A percentile compares a stretch with the other conserved stretches of the same genome.
These are phyloP conservation scores for Trissolcus brochymenae DNA, from an alignment of 2,888 invertebrate species.

Conservation along the genomic window DNA sequence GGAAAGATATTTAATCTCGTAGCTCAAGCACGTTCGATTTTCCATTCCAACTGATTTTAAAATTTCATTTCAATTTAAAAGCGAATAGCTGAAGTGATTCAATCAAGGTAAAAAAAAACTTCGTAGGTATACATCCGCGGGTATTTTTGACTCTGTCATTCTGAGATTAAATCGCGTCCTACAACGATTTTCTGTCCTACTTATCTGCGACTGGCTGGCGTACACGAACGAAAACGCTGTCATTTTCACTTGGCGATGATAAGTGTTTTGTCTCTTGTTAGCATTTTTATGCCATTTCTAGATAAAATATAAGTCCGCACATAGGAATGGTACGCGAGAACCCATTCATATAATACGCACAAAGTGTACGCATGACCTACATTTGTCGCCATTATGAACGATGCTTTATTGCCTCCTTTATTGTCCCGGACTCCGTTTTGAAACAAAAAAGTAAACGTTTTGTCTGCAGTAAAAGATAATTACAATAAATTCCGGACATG, in stretches of 20 bases:
- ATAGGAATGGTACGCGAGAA: conserved; percentile 15
- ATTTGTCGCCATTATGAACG: conserved; percentile 30
- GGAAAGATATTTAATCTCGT: conserved; percentile 1
- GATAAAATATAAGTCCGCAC: conserved; percentile 16
- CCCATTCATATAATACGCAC: conserved; percentile 25
- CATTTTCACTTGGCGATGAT: conserved; percentile 6
- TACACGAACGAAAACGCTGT: conserved; percentile 12
- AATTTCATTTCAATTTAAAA: conserved; percentile 47
- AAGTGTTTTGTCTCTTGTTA: conserved; percentile 34
- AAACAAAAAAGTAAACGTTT: conserved; percentile 10
- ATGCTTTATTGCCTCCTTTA: conserved; percentile 30
- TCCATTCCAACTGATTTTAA: conserved; percentile 17
- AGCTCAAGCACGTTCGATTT: conserved; percentile 7
- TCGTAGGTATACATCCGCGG: background rate
- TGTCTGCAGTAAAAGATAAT: conserved; percentile 14
- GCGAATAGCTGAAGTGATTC: conserved; percentile 16
- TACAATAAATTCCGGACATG: conserved; percentile 26
- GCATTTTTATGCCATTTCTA: conserved; percentile 12
- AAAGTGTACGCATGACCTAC: conserved; percentile 38
- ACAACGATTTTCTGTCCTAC: conserved; percentile 44
- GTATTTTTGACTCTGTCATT: conserved; percentile 45
- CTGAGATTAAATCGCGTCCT: conserved; percentile 38
- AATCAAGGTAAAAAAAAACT: conserved; percentile 16
- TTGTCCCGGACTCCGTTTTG: conserved; percentile 12
- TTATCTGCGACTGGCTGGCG: conserved; percentile 13